Evolutionary conservation across 1,140 invertebrate genomes (phyloP).

Genomic region (Chrysomallon squamiferum): DNA sequence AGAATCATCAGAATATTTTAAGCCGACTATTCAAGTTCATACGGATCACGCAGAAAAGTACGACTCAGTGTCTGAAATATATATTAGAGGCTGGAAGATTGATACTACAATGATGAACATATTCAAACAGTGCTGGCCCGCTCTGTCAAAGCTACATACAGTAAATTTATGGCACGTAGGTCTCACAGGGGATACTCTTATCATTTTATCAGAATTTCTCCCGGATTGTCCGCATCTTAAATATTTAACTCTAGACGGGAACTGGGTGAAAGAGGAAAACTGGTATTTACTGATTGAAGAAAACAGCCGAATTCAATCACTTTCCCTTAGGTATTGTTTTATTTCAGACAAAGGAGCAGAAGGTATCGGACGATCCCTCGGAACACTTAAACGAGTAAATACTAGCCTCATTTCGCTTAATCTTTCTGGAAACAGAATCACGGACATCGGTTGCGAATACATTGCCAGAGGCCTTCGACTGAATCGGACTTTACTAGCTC

Average conservation of each 20-base stretch:
- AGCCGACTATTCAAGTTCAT: conserved; percentile 59
- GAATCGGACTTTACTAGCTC: no score
- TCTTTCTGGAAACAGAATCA: conserved; percentile 57
- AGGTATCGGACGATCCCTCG: conserved; percentile 50
- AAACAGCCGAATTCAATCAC: conserved; percentile 36
- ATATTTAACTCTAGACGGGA: no score
- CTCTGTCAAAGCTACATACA: conserved; percentile 58
- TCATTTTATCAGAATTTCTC: no score
- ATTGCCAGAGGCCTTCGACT: conserved; percentile 31
- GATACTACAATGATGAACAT: conserved; percentile 56
- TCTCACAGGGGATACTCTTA: no score
- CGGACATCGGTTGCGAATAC: conserved; percentile 49
- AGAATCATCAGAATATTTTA: conserved; percentile 62
- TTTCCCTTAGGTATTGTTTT: conserved; percentile 56
- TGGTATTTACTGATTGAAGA: no score
- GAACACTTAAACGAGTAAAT: conserved; percentile 46
- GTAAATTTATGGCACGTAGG: conserved; percentile 45
- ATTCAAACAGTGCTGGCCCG: conserved; percentile 57
- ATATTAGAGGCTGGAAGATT: conserved; percentile 61
- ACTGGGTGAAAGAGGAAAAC: no score
- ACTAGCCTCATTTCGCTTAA: conserved; percentile 59
- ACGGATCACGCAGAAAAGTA: conserved; percentile 61
- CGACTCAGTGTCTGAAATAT: conserved; percentile 61
- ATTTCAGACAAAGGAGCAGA: conserved; percentile 57
- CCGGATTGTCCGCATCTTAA: no score